A percentile compares a stretch with the other conserved stretches of the same genome.
phyloP scores from a whole-genome alignment of 2,888 invertebrate species.

The Drosophila recens region DNA sequence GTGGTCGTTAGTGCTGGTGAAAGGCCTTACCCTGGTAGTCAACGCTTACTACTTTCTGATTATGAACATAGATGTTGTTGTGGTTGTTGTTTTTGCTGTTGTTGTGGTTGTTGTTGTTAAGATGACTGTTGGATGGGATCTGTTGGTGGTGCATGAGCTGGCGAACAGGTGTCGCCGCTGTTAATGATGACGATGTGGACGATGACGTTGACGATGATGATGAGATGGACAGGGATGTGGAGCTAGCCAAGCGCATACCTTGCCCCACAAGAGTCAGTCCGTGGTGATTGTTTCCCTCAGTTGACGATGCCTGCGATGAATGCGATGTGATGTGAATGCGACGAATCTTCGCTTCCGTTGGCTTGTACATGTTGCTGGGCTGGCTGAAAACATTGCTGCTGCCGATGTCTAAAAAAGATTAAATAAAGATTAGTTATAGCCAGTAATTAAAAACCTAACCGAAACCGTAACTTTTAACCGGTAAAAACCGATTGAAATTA shows the following conservation, averaged over 20 bases:
- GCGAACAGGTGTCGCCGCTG: slow-evolving; percentile 48
- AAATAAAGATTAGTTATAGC: background rate
- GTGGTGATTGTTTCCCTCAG: slow-evolving; percentile 49
- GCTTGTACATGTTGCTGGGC: slow-evolving; percentile 83
- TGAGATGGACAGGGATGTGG: slow-evolving; percentile 60
- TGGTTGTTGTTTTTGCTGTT: slow-evolving; percentile 10
- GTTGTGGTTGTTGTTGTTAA: slow-evolving; percentile 29
- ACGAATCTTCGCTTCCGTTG: slow-evolving; percentile 84
- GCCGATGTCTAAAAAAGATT: slow-evolving; percentile 54
- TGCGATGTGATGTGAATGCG: slow-evolving; percentile 71
- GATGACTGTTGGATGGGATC: slow-evolving; percentile 40
- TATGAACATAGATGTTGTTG: slow-evolving; percentile 56
- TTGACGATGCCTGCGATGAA: slow-evolving; percentile 72
- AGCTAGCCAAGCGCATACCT: slow-evolving; percentile 70
- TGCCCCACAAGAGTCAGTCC: slow-evolving; percentile 56
- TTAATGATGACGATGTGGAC: slow-evolving; percentile 45
- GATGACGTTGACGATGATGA: slow-evolving; percentile 56
- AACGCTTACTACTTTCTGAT: slow-evolving; percentile 73
- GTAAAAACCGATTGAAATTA: too few relatives aligned
- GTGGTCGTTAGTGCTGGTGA: background rate
- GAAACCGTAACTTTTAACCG: too few relatives aligned
- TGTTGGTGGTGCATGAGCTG: slow-evolving; percentile 47
- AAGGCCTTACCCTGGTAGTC: slow-evolving; percentile 73
- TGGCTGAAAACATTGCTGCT: slow-evolving; percentile 67
- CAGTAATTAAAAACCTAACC: too few relatives aligned